Conservation (phyloP, 1,140 invertebrate genomes). For the Armadillidium nasatum region DNA sequence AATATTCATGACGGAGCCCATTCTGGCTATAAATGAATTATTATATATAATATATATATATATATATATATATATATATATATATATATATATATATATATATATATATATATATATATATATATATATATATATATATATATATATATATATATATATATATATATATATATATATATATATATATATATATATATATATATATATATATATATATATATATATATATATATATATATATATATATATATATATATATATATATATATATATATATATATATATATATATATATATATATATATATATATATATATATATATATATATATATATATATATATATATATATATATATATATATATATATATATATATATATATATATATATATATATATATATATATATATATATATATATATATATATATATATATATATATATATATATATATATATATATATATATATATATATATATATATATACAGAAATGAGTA, state of each 20-base stretch:
- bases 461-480: no score
- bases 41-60: neutral
- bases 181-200: slow-evolving; percentile 15
- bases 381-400: no score
- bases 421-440: no score
- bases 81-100: slow-evolving; percentile 15
- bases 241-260: no score
- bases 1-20: neutral
- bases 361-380: slow-evolving; percentile 12
- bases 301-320: slow-evolving; percentile 15
- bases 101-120: slow-evolving; percentile 15
- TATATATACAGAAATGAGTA: no score
- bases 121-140: slow-evolving; percentile 14
- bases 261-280: no score
- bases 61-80: slow-evolving; percentile 13
- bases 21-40: neutral
- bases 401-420: neutral
- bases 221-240: no score
- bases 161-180: slow-evolving; percentile 14
- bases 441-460: no score
- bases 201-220: slow-evolving; percentile 15
- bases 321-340: slow-evolving; percentile 14
- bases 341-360: neutral
- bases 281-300: slow-evolving; percentile 15
- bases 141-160: neutral